phyloP scores from a whole-genome alignment of 2,797 vertebrate species.

The Lutjanus argentimaculatus region DNA sequence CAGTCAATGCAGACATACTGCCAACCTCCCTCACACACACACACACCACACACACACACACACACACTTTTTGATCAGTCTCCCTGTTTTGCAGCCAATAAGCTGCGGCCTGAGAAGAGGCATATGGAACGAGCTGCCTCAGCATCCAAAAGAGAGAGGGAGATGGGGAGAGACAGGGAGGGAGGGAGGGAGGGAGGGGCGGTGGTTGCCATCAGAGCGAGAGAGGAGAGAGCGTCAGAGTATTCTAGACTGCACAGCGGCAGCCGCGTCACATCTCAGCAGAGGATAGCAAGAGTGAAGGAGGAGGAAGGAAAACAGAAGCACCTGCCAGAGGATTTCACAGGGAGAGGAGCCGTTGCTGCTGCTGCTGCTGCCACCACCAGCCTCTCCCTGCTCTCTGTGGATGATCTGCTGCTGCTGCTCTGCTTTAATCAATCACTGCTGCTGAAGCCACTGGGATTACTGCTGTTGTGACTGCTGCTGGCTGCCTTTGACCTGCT shows the following conservation, averaged over 20 bases:
- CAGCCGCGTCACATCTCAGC: constrained; percentile 63
- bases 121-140: constrained; percentile 80
- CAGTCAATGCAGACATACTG: constrained; percentile 28
- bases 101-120: constrained; percentile 61
- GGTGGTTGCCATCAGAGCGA: constrained; percentile 35
- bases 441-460: constrained; percentile 57
- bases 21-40: constrained; percentile 7
- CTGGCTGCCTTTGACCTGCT: constrained; percentile 40
- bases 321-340: constrained; percentile 38
- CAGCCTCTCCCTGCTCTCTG: constrained; percentile 27
- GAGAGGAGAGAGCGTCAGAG: constrained; percentile 63
- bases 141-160: constrained; percentile 74
- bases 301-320: constrained; percentile 35
- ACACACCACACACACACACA: constrained; percentile 9
- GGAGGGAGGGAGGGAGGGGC: constrained; percentile 11
- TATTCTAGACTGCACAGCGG: constrained; percentile 67
- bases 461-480: constrained; percentile 48
- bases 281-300: constrained; percentile 52
- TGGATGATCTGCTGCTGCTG: constrained; percentile 25
- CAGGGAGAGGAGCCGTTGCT: constrained; percentile 29
- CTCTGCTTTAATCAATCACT: constrained; percentile 10
- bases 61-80: constrained; percentile 27
- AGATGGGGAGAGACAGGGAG: constrained; percentile 43
- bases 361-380: constrained; percentile 47
- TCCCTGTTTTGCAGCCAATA: constrained; percentile 75